These are phyloP conservation scores for Euphydryas editha DNA, from an alignment of 2,888 invertebrate species.

Conservation along the genomic window DNA sequence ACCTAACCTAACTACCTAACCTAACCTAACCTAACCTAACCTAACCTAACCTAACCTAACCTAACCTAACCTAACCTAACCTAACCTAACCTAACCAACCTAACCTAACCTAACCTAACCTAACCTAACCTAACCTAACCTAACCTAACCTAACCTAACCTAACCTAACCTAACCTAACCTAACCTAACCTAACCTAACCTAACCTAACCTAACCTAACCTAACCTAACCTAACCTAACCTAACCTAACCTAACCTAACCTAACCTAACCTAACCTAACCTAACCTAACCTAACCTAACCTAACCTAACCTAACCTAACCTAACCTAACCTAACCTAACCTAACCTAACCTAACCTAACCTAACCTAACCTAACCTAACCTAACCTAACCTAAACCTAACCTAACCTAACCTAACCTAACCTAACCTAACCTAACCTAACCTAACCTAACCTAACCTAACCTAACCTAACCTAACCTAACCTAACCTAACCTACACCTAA, in stretches of 20 bases:
- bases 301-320: slow-evolving; percentile 7
- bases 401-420: slow-evolving; percentile 6
- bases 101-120: slow-evolving; percentile 19
- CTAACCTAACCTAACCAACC: slow-evolving; percentile 8
- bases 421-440: slow-evolving; percentile 21
- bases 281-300: slow-evolving; percentile 7
- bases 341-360: slow-evolving; percentile 7
- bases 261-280: slow-evolving; percentile 6
- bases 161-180: slow-evolving; percentile 9
- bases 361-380: slow-evolving; percentile 5
- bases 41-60: slow-evolving; percentile 9
- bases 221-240: slow-evolving; percentile 9
- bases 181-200: slow-evolving; percentile 9
- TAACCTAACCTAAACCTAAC: slow-evolving; percentile 2
- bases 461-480: slow-evolving; percentile 7
- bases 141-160: slow-evolving; percentile 17
- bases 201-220: slow-evolving; percentile 9
- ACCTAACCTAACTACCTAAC: slow-evolving; percentile 6
- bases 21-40: slow-evolving; percentile 9
- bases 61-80: slow-evolving; percentile 9
- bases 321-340: slow-evolving; percentile 7
- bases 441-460: slow-evolving; percentile 20
- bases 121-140: slow-evolving; percentile 21
- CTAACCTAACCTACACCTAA: slow-evolving; percentile 6
- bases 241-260: slow-evolving; percentile 8